Percentiles rank a stretch among this genome's conserved stretches.
phyloP scores from a whole-genome alignment of 2,888 invertebrate genomes.

The Coremacera marginata region DNA sequence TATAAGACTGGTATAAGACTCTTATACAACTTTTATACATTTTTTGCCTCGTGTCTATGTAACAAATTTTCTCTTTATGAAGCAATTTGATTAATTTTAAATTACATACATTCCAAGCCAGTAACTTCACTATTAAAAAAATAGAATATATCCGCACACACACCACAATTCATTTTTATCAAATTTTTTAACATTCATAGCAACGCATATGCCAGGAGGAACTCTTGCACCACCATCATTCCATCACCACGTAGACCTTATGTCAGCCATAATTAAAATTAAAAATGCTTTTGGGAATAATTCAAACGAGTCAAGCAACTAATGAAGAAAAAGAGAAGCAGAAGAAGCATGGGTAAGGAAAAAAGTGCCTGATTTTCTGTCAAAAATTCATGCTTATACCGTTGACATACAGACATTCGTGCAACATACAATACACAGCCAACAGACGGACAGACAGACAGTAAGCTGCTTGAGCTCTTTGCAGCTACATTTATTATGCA shows the following conservation, averaged over 20 bases:
- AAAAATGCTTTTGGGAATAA: constrained; percentile 67
- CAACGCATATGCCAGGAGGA: background rate
- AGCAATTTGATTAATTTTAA: too few species aligned
- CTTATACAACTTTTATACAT: too few species aligned
- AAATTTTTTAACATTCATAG: background rate
- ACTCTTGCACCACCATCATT: background rate
- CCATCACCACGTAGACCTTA: constrained; percentile 16
- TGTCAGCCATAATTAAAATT: constrained; percentile 68
- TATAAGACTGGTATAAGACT: too few species aligned
- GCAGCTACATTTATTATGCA: constrained; percentile 63
- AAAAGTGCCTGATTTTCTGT: too few species aligned
- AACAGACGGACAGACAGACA: constrained; percentile 35
- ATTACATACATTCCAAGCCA: too few species aligned
- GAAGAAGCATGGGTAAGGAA: constrained; percentile 34
- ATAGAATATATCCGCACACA: background rate
- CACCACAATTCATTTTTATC: background rate
- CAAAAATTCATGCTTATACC: too few species aligned
- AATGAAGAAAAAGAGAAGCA: constrained; percentile 42
- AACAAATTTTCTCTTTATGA: too few species aligned
- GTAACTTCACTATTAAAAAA: background rate
- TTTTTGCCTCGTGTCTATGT: too few species aligned
- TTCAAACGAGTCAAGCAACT: constrained; percentile 61
- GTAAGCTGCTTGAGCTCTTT: constrained; percentile 1
- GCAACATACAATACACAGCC: constrained; percentile 31
- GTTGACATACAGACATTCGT: too few species aligned